These are phyloP conservation scores for Achatina immaculata DNA, from an alignment of 1,140 invertebrate genomes.

Conservation along the genomic window DNA sequence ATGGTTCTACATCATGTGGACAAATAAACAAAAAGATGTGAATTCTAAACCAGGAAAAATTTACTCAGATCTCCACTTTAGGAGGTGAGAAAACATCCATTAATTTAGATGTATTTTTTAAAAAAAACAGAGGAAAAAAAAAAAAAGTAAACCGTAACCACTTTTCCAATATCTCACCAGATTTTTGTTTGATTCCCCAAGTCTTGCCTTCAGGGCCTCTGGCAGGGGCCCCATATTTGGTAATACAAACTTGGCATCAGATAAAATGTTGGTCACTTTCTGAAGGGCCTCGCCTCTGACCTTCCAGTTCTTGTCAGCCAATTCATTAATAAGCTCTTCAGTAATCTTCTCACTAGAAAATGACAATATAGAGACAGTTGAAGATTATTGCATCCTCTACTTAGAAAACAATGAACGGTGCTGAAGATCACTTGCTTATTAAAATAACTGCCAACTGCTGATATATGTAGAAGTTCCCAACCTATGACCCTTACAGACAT, in stretches of 20 bases:
- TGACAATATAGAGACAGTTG: neutral
- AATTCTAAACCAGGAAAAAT: too few species aligned
- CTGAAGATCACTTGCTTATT: too few species aligned
- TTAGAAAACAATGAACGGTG: neutral
- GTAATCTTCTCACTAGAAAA: slow-evolving; percentile 82
- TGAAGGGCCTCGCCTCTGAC: slow-evolving; percentile 86
- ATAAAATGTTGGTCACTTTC: slow-evolving; percentile 80
- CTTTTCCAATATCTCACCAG: slow-evolving; percentile 76
- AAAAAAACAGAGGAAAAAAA: too few species aligned
- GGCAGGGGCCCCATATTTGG: slow-evolving; percentile 86
- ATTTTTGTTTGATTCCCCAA: slow-evolving; percentile 92
- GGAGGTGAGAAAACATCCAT: too few species aligned
- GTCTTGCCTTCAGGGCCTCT: slow-evolving; percentile 80
- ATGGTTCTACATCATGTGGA: too few species aligned
- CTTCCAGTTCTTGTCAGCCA: slow-evolving; percentile 96
- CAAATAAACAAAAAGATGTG: too few species aligned
- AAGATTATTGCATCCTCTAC: neutral
- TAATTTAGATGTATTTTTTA: too few species aligned
- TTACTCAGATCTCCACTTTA: too few species aligned
- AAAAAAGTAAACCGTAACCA: too few species aligned
- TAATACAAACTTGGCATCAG: slow-evolving; percentile 84
- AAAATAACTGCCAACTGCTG: too few species aligned
- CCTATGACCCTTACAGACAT: too few species aligned
- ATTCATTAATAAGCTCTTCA: slow-evolving; percentile 82
- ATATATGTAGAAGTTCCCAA: too few species aligned